Base-by-base conservation (phyloP, 2,888 invertebrate genomes). In the Amphimallon solstitiale region DNA sequence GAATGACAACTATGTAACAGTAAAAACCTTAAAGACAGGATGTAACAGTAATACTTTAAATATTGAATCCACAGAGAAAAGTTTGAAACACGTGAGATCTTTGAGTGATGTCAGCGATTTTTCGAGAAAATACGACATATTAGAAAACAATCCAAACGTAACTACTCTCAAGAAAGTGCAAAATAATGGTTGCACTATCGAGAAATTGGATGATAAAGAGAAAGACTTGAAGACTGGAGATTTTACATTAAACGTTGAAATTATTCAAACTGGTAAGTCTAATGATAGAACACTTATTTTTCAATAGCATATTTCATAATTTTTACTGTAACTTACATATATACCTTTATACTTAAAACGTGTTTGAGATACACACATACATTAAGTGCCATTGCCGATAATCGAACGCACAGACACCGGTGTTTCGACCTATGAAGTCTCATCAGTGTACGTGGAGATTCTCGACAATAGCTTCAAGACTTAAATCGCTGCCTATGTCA, bases 251-350 rank as follows among this genome's bases (percentile, higher is more conserved):
- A 77, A 82, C 0, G 88, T 89, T 10, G 87, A 86, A 78, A 89
- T 90, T 65, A 89, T 89, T 73, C 89, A 89, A 83, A 88, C 89
- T 70, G 89, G 89, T 88, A 72, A 73, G 73, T 67, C 75, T 67
- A 75, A 17, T 19, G n/a, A n/a, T n/a, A n/a, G n/a, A n/a, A n/a
- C n/a, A n/a, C n/a, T n/a, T n/a, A n/a, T n/a, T n/a, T n/a, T n/a
- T n/a, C n/a, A n/a, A n/a, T n/a, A n/a, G n/a, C n/a, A n/a, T n/a
- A n/a, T n/a, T n/a, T n/a, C n/a, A n/a, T n/a, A n/a, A n/a, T n/a
- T n/a, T n/a, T n/a, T n/a, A n/a, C n/a, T n/a, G n/a, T n/a, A n/a
- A n/a, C n/a, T n/a, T n/a, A n/a, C n/a, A n/a, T n/a, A n/a, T n/a
- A n/a, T n/a, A n/a, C n/a, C n/a, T n/a, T n/a, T n/a, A n/a, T n/a